Evolutionary conservation across 2,888 invertebrate species (phyloP).

Genomic region (Dicranocentrus wangi): DNA sequence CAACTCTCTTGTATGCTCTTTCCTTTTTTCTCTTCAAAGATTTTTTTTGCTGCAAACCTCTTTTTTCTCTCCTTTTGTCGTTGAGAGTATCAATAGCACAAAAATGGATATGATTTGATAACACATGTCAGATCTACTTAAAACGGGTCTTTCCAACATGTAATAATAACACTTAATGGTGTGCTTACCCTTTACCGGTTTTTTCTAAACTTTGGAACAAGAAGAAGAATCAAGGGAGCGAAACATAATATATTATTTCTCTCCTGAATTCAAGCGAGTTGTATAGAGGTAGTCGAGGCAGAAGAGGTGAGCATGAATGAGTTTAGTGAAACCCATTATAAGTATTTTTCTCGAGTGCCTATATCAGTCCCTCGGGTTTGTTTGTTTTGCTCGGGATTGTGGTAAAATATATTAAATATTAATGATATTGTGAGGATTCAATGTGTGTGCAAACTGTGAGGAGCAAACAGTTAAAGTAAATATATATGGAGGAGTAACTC

Average conservation of each 20-base stretch:
- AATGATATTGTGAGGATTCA: background rate
- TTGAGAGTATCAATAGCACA: constrained; percentile 28
- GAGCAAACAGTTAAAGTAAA: constrained; percentile 10
- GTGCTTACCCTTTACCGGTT: background rate
- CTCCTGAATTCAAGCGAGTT: too few species aligned
- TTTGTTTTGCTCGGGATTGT: constrained; percentile 3
- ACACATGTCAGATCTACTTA: constrained; percentile 27
- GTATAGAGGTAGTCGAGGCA: too few species aligned
- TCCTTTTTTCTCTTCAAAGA: background rate
- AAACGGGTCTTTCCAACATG: background rate
- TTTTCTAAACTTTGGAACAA: too few species aligned
- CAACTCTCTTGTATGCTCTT: constrained; percentile 7
- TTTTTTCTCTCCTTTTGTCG: constrained; percentile 2
- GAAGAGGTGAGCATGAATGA: too few species aligned
- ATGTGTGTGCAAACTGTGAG: background rate
- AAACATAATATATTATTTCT: too few species aligned
- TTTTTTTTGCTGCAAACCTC: background rate
- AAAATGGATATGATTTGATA: constrained; percentile 16
- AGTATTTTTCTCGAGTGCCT: background rate
- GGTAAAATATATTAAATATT: background rate
- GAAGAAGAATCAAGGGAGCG: too few species aligned
- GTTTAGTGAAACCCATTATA: constrained; percentile 5
- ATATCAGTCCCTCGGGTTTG: too few species aligned
- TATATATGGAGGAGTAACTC: background rate
- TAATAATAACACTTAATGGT: background rate